Percentiles rank a stretch among this genome's conserved stretches.
These are phyloP conservation scores for Ivindomyrus marchei DNA, from an alignment of 2,113 vertebrate genomes.

Conservation along the genomic window DNA sequence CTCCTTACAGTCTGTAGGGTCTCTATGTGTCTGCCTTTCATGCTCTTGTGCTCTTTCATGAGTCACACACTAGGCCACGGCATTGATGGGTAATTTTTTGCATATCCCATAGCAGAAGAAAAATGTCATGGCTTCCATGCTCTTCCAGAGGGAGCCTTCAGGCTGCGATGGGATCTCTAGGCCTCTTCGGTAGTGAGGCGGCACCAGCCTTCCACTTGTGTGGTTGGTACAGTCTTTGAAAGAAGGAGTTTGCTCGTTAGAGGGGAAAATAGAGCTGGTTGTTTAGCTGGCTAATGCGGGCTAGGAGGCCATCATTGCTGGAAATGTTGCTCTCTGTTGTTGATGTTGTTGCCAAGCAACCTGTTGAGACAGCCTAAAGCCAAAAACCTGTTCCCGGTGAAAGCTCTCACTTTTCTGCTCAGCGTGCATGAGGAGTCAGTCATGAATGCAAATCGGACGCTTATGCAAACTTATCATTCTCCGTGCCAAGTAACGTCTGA, in stretches of 20 bases:
- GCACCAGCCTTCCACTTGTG: not conserved
- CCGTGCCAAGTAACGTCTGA: not conserved
- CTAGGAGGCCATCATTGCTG: not conserved
- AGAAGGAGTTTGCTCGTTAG: not conserved
- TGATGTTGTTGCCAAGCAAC: conserved; percentile 16
- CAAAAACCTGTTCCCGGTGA: not conserved
- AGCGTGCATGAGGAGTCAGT: not conserved
- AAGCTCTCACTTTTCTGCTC: conserved; percentile 8
- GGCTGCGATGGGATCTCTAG: not conserved
- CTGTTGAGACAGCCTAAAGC: not conserved
- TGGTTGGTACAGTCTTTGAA: not conserved
- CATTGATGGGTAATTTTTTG: not conserved
- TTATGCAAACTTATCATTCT: conserved; percentile 2
- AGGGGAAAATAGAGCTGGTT: not conserved
- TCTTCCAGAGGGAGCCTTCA: not conserved
- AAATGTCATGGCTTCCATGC: not conserved
- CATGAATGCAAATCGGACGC: not conserved
- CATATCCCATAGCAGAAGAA: not conserved
- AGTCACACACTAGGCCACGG: not conserved
- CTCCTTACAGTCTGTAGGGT: not conserved
- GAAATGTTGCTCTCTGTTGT: not conserved
- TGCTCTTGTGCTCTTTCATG: not conserved
- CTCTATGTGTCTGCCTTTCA: not conserved
- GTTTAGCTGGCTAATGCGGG: not conserved
- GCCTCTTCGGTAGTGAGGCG: not conserved